phyloP scores from a whole-genome alignment of 1,140 invertebrate genomes.

The Alviniconcha marisindica region DNA sequence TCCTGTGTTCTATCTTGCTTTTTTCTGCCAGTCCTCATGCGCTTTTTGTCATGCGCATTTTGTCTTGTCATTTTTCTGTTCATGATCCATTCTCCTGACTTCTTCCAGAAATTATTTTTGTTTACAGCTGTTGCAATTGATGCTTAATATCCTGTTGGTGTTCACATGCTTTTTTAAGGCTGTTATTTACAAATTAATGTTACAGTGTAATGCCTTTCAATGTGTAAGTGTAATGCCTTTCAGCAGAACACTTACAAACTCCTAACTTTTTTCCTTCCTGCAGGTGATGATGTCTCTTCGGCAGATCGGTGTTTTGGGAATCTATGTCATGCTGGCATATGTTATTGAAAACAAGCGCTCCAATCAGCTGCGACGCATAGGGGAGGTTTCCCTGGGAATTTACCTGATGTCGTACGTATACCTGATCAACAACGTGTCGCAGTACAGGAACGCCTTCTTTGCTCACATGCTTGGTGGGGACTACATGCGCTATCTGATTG shows the following conservation, averaged over 20 bases:
- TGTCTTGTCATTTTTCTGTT: too few relatives aligned
- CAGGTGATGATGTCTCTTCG: conserved; percentile 56
- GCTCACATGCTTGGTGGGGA: conserved; percentile 60
- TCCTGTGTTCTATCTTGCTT: too few relatives aligned
- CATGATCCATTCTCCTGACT: too few relatives aligned
- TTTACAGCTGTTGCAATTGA: too few relatives aligned
- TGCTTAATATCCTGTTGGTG: background rate
- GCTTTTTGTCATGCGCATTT: too few relatives aligned
- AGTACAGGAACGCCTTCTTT: conserved; percentile 58
- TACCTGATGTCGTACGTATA: conserved; percentile 56
- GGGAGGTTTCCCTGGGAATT: conserved; percentile 62
- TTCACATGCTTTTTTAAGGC: too few relatives aligned
- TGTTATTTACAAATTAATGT: too few relatives aligned
- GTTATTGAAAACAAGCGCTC: conserved; percentile 48
- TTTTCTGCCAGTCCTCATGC: too few relatives aligned
- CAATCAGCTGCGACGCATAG: conserved; percentile 53
- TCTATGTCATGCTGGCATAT: conserved; percentile 59
- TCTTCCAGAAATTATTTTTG: too few relatives aligned
- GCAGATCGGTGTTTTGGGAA: conserved; percentile 60
- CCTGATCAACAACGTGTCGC: conserved; percentile 53
- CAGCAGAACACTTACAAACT: too few relatives aligned
- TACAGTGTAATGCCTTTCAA: too few relatives aligned
- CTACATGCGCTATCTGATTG: conserved; percentile 58
- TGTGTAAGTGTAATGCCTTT: too few relatives aligned
- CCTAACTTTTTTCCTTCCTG: conserved; percentile 34